Evolutionary conservation across 2,888 invertebrate genomes (phyloP), one percentile per base, ranked within the genome.

Genomic region (Bursaphelenchus okinawaensis): DNA sequence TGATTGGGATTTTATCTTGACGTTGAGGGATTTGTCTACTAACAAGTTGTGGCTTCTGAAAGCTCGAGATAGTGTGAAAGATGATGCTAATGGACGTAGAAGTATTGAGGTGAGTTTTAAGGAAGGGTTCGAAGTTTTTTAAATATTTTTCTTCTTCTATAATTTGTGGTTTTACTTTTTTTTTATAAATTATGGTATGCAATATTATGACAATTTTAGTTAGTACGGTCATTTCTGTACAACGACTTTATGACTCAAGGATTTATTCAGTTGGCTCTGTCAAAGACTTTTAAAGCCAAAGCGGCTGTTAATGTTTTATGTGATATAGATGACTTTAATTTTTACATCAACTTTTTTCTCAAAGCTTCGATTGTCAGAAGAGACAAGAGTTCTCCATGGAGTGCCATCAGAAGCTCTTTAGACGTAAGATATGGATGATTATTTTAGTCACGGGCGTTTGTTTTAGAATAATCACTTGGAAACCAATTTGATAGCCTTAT

Each of bases 11-110:
- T 22, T 59, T 4, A 3, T 59, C 1, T n/a, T 59, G 29, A 12
- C 22, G n/a, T n/a, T n/a, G n/a, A 31, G 60, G 28, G 60, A 59
- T 4, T 27, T 24, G 23, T 59, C 60, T 1, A 19, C 57, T 9
- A 19, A 56, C 19, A n/a, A 20, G n/a, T 8, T 19, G 19, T 8
- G 19, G 55, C 22, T 59, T 8, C n/a, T 59, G 12, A n/a, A 16
- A 6, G 26, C n/a, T n/a, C n/a, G n/a, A n/a, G n/a, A n/a, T n/a
- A n/a, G n/a, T n/a, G n/a, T n/a, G n/a, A n/a, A n/a, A n/a, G n/a
- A n/a, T n/a, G n/a, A n/a, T n/a, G n/a, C n/a, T n/a, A n/a, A n/a
- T n/a, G n/a, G n/a, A n/a, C n/a, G n/a, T n/a, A n/a, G n/a, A n/a
- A n/a, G n/a, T n/a, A n/a, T n/a, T n/a, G n/a, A n/a, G n/a, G n/a